Evolutionary conservation across 2,888 invertebrate genomes (phyloP).

Genomic region (Lasioglossum morio): DNA sequence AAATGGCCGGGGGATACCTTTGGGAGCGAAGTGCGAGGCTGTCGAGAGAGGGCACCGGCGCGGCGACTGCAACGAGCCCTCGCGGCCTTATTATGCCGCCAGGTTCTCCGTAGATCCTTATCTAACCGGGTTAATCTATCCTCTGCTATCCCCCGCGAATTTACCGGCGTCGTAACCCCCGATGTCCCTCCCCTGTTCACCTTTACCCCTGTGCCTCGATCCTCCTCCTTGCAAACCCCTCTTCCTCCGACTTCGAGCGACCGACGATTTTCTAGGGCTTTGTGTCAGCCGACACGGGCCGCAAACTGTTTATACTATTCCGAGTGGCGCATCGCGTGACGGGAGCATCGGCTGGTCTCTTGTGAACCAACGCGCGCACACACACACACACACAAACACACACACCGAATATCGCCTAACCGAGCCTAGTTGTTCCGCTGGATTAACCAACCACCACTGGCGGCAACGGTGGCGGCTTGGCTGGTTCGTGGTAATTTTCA

Average conservation of each 20-base stretch:
- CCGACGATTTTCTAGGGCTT: constrained; percentile 48
- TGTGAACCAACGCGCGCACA: background rate
- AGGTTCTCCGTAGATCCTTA: constrained; percentile 72
- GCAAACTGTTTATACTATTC: constrained; percentile 54
- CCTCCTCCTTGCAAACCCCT: background rate
- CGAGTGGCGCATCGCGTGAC: constrained; percentile 59
- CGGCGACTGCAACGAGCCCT: constrained; percentile 31
- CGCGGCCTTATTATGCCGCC: constrained; percentile 53
- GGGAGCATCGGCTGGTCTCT: constrained; percentile 8
- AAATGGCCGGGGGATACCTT: constrained; percentile 42
- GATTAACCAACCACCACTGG: background rate
- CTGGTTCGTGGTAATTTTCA: background rate
- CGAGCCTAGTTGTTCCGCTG: background rate
- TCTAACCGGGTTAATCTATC: constrained; percentile 80
- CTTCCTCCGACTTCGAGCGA: background rate
- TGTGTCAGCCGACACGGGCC: constrained; percentile 57
- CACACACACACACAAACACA: no score
- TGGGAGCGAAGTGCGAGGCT: background rate
- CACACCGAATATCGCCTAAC: constrained; percentile 7
- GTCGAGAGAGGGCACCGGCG: background rate
- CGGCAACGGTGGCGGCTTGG: background rate
- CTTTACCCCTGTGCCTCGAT: background rate
- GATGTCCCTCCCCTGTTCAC: background rate
- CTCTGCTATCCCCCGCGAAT: constrained; percentile 63
- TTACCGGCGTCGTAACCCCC: constrained; percentile 26